Base-by-base conservation (phyloP, 1,140 invertebrate genomes). In the Pseudomyrmex sp. region DNA sequence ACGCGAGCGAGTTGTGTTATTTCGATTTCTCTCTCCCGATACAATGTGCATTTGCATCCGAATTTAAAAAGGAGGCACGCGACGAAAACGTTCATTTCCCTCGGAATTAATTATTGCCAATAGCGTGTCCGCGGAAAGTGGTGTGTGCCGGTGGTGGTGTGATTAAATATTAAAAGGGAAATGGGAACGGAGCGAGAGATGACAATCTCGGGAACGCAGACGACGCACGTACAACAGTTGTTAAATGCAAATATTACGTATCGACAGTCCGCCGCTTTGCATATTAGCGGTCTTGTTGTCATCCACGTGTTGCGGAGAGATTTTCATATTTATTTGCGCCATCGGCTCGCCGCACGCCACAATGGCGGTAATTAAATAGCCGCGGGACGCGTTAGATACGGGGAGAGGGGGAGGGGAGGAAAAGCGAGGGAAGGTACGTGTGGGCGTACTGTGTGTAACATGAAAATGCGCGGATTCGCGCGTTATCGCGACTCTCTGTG, bases 161-260 rank as follows among this genome's bases (percentile, higher is more conserved):
- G 59, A 63, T 73, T 66, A 76, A 76, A 86, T 88, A 82, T 86
- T 76, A 88, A 83, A 83, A 54, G 20, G 26, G 26, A 5, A 8
- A 15, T 61, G 20, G 26, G 46, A 18, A 20, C 58, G 18, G 2
- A n/a, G 10, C 20, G 48, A 46, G 84, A 79, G 44, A 79, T 73
- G 56, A 61, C 58, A 44, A 62, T 54, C 58, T 56, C 48, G 54
- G 3, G 26, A 44, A 58, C 58, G 23, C n/a, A 61, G 46, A 54
- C 1, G 44, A 54, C 1, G 44, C 84, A 69, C 56, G 75, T 85
- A 18, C 18, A 84, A 84, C 82, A 65, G 48, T 73, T 73, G 84
- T 84, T 89, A 84, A 86, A 86, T 89, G 88, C 84, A 86, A 89
- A 86, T 89, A 76, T 80, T 18, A 7, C 12, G 20, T 68, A 73